Conservation (phyloP, 2,888 invertebrate species). For the Eupithecia tripunctaria region DNA sequence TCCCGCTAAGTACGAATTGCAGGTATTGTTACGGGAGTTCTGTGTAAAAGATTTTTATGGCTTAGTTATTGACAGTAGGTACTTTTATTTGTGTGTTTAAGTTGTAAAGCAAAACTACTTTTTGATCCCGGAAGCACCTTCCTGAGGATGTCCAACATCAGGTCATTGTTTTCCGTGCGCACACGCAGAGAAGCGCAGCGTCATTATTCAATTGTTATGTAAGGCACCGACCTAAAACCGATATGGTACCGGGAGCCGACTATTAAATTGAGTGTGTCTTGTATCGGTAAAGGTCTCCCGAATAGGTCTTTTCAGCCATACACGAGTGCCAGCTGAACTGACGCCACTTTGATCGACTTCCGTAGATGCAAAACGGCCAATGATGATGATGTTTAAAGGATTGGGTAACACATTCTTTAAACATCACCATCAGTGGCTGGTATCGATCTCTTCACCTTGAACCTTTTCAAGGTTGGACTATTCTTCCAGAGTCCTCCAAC, state of each 20-base stretch:
- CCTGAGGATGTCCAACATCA: conserved; percentile 23
- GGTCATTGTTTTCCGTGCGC: conserved; percentile 41
- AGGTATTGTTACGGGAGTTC: background rate
- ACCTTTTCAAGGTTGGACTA: background rate
- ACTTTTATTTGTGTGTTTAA: background rate
- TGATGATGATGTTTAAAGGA: no score
- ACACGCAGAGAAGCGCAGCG: conserved; percentile 46
- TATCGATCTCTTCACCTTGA: background rate
- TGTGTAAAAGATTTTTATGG: no score
- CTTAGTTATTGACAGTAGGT: no score
- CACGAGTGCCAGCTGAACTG: no score
- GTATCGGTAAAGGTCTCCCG: background rate
- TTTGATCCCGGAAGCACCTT: background rate
- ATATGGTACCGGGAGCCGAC: background rate
- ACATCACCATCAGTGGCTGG: no score
- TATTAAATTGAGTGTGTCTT: background rate
- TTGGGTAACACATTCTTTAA: no score
- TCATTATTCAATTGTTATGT: conserved; percentile 79
- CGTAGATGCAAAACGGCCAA: no score
- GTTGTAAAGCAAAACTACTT: background rate
- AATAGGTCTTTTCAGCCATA: no score
- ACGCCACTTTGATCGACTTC: no score
- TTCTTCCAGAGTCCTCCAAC: background rate
- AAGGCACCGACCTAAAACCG: conserved; percentile 70
- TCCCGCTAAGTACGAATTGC: background rate